A percentile compares a stretch with the other conserved stretches of the same genome.
These are phyloP conservation scores for Vandiemenella viatica DNA, from an alignment of 2,888 invertebrate species.

Conservation along the genomic window DNA sequence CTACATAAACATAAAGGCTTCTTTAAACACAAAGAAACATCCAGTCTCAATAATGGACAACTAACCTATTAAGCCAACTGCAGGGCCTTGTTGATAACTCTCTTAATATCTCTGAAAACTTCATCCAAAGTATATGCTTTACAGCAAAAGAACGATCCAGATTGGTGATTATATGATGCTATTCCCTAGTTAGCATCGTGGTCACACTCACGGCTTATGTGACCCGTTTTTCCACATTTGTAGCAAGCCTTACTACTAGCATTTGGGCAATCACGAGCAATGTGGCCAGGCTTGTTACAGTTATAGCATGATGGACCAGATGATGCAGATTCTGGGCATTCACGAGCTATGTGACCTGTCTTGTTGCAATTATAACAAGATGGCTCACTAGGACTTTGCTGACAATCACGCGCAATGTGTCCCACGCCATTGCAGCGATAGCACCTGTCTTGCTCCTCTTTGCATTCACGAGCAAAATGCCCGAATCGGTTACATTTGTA, in stretches of 20 bases:
- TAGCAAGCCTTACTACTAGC: slow-evolving; percentile 62
- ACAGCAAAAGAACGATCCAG: not conserved
- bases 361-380: slow-evolving; percentile 93
- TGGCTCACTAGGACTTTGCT: slow-evolving; percentile 44
- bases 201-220: slow-evolving; percentile 81
- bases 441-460: slow-evolving; percentile 74
- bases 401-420: slow-evolving; percentile 86
- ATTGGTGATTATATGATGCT: no score
- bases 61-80: no score
- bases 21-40: not conserved
- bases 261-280: slow-evolving; percentile 42
- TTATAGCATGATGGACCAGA: slow-evolving; percentile 38
- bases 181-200: slow-evolving; percentile 34
- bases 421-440: slow-evolving; percentile 52
- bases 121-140: not conserved
- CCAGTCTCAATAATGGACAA: not conserved
- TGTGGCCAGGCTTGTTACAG: slow-evolving; percentile 57
- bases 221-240: slow-evolving; percentile 80
- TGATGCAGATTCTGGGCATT: slow-evolving; percentile 27
- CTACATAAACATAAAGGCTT: no score
- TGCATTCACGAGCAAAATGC: slow-evolving; percentile 86
- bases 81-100: not conserved
- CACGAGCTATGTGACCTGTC: slow-evolving; percentile 64
- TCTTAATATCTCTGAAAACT: not conserved
- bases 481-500: slow-evolving; percentile 91